A percentile compares a stretch with the other conserved stretches of the same genome.
phyloP scores from a whole-genome alignment of 2,888 invertebrate genomes.

The Phyllotreta cruciferae region DNA sequence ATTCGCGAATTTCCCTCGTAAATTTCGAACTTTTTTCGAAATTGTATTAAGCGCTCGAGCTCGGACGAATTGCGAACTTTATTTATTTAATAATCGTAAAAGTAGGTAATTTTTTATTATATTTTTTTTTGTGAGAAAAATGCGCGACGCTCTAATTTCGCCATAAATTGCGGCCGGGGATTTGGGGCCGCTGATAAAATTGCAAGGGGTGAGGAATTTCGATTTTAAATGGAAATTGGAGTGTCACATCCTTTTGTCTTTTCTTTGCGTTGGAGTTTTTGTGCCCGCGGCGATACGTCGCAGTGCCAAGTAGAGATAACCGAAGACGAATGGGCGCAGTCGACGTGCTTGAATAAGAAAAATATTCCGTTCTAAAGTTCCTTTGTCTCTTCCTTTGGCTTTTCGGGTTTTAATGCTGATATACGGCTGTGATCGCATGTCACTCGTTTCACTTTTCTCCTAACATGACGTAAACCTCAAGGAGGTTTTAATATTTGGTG shows the following conservation, averaged over 20 bases:
- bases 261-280: conserved; percentile 53
- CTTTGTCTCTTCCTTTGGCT: conserved; percentile 52
- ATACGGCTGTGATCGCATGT: conserved; percentile 46
- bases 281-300: conserved; percentile 54
- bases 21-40: conserved; percentile 26
- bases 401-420: conserved; percentile 51
- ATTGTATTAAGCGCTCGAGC: background rate
- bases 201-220: conserved; percentile 53
- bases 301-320: conserved; percentile 58
- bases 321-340: conserved; percentile 57
- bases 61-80: background rate
- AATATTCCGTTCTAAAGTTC: conserved; percentile 56
- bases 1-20: conserved; percentile 24
- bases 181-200: conserved; percentile 50
- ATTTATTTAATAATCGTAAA: conserved; percentile 3
- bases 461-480: conserved; percentile 42
- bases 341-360: conserved; percentile 56
- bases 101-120: conserved; percentile 5
- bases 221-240: conserved; percentile 61
- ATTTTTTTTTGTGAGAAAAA: conserved; percentile 17
- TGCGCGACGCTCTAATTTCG: conserved; percentile 29
- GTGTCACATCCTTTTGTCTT: conserved; percentile 61
- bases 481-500: conserved; percentile 49
- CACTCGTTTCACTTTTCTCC: conserved; percentile 40
- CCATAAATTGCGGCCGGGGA: conserved; percentile 48